Evolutionary conservation across 2,113 vertebrate species (phyloP), one percentile per base, ranked within the genome.

Genomic region (Albula goreensis): DNA sequence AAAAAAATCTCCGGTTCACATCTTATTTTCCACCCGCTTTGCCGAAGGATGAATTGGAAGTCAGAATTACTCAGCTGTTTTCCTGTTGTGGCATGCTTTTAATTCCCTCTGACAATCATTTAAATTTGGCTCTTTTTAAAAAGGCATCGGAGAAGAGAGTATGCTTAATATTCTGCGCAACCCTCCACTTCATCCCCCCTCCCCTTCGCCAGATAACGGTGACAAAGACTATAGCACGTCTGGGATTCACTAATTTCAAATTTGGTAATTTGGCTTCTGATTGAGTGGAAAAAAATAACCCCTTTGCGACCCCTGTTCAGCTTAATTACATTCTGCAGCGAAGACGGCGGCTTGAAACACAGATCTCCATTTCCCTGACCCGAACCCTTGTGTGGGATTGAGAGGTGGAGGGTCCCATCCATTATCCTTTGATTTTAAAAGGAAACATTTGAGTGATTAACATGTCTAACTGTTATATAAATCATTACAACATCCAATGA

Each of bases 261-360:
- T 91, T 90, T 91, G 88, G 90, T 89, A 88, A 93, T 94, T 93
- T 94, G 89, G 88, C 92, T 92, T 88, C 93, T 94, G 93, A 95
- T 94, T 93, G 92, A 94, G 92, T 89, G 85, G 86, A 89, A 86
- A 89, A 41, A 92, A 91, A 88, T 83, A 93, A 90, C 88, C 93
- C 92, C 87, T 88, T 92, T 87, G 89, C 60, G 93, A 95, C 91
- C 88, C 31, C 92, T 93, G 92, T 94, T 95, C 94, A 92, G 92
- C 92, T 96, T 95, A 94, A 95, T 95, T 95, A 96, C 93, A 93
- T 94, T 94, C 93, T 92, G 93, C 91, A 91, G 93, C 87, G 87
- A 89, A 88, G 86, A 91, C 91, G 89, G 90, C 92, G 92, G 93
- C 92, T 93, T 93, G 92, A 95, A 94, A 94, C 91, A 93, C 91